A percentile compares a stretch with the other conserved stretches of the same genome.
These are phyloP conservation scores for Enteromius argenteus DNA, from an alignment of 2,797 vertebrate genomes.

Conservation along the genomic window DNA sequence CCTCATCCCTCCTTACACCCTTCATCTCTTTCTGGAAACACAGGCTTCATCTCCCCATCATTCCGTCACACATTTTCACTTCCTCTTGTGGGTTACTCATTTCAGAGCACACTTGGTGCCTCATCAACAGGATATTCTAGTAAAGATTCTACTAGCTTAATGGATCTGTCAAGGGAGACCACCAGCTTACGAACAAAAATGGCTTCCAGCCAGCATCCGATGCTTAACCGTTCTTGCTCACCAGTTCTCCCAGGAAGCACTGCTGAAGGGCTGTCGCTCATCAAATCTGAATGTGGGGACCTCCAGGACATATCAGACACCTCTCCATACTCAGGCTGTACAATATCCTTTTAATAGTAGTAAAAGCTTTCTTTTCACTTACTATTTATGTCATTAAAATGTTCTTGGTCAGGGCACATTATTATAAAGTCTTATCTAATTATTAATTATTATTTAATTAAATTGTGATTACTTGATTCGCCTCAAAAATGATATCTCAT, in stretches of 20 bases:
- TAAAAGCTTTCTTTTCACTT: background rate
- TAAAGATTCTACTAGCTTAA: constrained; percentile 96
- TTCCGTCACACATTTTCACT: constrained; percentile 96
- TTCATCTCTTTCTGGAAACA: constrained; percentile 91
- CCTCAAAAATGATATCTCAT: background rate
- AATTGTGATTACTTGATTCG: background rate
- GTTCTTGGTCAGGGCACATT: background rate
- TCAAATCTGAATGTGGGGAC: constrained; percentile 96
- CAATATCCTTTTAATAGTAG: constrained; percentile 91
- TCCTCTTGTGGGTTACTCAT: constrained; percentile 96
- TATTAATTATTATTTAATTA: background rate
- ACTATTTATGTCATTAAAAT: background rate
- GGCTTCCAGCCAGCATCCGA: constrained; percentile 85
- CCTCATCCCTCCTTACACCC: constrained; percentile 93
- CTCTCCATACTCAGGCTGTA: constrained; percentile 97
- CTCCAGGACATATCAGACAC: constrained; percentile 98
- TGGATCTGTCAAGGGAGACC: constrained; percentile 95
- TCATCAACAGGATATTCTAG: constrained; percentile 88
- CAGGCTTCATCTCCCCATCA: constrained; percentile 92
- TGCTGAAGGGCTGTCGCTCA: constrained; percentile 92
- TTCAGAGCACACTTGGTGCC: constrained; percentile 90
- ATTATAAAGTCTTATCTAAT: background rate
- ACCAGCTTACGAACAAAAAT: constrained; percentile 98
- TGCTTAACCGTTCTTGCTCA: constrained; percentile 92
- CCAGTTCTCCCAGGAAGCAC: constrained; percentile 91